Percentiles rank a stretch among this genome's conserved stretches.
Conservation (phyloP, 2,797 vertebrate species). For the Acipenser oxyrinchus region DNA sequence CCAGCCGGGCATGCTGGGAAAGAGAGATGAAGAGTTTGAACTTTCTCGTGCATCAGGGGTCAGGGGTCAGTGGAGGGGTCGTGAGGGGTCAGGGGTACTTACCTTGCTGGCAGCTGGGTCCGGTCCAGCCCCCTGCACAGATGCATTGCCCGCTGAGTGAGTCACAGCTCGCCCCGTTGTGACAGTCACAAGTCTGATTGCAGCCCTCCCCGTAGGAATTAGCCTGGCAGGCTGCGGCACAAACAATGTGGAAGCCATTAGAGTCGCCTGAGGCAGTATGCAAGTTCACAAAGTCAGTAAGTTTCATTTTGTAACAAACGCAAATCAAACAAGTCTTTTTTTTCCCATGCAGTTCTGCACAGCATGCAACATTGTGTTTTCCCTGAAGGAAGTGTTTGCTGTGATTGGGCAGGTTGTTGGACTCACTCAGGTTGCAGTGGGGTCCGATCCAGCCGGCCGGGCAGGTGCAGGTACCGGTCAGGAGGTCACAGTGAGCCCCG, state of each 20-base stretch:
- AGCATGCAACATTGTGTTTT: too few relatives aligned
- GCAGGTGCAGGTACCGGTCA: constrained; percentile 66
- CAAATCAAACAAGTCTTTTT: too few relatives aligned
- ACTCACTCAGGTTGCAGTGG: constrained; percentile 70
- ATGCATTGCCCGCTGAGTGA: constrained; percentile 65
- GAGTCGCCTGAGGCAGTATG: too few relatives aligned
- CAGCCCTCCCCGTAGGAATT: constrained; percentile 73
- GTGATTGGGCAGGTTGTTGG: neutral
- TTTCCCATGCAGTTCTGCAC: too few relatives aligned
- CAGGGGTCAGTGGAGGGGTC: constrained; percentile 29
- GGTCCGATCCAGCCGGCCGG: constrained; percentile 66
- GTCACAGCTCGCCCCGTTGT: constrained; percentile 69
- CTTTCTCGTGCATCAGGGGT: constrained; percentile 9
- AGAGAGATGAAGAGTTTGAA: neutral
- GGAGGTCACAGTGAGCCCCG: constrained; percentile 62
- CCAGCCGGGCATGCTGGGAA: constrained; percentile 68
- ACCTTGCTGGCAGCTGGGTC: constrained; percentile 74
- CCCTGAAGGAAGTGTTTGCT: neutral
- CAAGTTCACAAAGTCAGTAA: too few relatives aligned
- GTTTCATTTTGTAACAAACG: too few relatives aligned
- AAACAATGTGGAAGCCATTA: constrained; percentile 2
- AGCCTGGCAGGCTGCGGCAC: constrained; percentile 62
- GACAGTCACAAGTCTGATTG: constrained; percentile 71
- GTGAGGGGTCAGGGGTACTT: constrained; percentile 24
- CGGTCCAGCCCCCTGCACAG: constrained; percentile 77